Evolutionary conservation across 2,888 invertebrate species (phyloP).

Genomic region (Frankliniella fusca): DNA sequence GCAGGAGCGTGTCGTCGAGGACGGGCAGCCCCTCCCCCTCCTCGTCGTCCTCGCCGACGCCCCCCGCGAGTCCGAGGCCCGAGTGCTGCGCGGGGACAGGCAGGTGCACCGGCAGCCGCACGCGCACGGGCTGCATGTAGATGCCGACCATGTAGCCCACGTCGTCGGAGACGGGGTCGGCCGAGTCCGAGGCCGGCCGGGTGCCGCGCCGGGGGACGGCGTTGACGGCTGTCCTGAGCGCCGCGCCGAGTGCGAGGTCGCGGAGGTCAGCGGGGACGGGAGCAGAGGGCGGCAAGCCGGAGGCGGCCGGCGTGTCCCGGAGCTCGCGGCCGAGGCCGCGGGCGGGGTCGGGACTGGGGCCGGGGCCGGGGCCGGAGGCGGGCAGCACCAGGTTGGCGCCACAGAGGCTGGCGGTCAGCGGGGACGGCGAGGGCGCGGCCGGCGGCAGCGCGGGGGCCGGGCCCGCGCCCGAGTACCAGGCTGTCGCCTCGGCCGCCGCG

Average conservation of each 20-base stretch:
- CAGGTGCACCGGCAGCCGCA: not conserved
- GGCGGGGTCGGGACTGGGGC: not conserved
- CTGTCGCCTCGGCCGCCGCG: not conserved
- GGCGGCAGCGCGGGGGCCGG: not conserved
- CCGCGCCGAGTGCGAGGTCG: not conserved
- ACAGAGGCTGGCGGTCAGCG: not conserved
- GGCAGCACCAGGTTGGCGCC: not conserved
- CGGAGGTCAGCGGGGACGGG: not conserved
- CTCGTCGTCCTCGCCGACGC: not conserved
- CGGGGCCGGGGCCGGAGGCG: not conserved
- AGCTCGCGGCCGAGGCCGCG: not conserved
- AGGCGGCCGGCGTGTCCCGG: no score
- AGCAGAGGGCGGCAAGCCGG: not conserved
- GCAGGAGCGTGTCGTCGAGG: not conserved
- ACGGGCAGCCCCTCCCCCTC: not conserved
- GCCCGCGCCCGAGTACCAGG: not conserved
- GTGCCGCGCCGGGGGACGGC: not conserved
- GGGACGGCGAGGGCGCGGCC: not conserved
- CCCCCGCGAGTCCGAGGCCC: not conserved
- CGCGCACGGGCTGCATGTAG: constrained; percentile 11
- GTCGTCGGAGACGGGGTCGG: not conserved
- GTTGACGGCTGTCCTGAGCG: not conserved
- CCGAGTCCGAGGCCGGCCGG: not conserved
- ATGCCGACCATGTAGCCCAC: constrained; percentile 8
- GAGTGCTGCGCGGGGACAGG: not conserved